Conservation (phyloP, 2,113 vertebrate genomes). For the Pelmatolapia mariae region DNA sequence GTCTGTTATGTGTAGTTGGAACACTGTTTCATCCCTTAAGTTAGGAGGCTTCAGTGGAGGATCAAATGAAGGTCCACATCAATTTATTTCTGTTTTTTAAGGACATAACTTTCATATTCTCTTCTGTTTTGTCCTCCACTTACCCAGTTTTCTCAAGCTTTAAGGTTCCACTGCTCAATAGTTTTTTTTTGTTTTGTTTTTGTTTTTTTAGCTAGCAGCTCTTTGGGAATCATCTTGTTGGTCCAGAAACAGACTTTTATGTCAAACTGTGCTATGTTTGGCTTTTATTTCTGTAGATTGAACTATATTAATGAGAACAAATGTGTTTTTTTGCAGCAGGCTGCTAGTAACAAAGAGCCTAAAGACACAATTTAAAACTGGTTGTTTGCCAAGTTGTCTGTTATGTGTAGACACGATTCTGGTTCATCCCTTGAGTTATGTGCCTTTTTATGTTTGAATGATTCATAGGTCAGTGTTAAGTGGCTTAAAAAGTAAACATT, state of each 20-base stretch:
- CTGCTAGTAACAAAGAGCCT: neutral
- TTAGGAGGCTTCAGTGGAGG: neutral
- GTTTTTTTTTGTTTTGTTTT: neutral
- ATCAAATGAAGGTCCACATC: neutral
- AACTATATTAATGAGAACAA: neutral
- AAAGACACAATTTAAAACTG: neutral
- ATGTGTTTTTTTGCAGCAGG: neutral
- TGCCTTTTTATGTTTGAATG: neutral
- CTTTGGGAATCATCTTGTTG: neutral
- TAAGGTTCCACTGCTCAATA: neutral
- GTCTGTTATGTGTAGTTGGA: neutral
- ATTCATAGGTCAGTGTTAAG: neutral
- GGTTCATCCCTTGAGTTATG: neutral
- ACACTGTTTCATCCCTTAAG: neutral
- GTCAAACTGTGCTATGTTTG: neutral
- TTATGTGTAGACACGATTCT: neutral
- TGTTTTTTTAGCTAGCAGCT: neutral
- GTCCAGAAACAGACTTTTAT: neutral
- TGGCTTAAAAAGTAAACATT: neutral
- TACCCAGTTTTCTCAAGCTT: neutral
- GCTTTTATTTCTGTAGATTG: neutral
- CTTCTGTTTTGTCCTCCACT: neutral
- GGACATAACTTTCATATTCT: neutral
- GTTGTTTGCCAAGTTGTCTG: neutral
- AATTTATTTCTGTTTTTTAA: neutral